These are phyloP conservation scores for Ceriagrion tenellum DNA, from an alignment of 2,888 invertebrate species.

Conservation along the genomic window DNA sequence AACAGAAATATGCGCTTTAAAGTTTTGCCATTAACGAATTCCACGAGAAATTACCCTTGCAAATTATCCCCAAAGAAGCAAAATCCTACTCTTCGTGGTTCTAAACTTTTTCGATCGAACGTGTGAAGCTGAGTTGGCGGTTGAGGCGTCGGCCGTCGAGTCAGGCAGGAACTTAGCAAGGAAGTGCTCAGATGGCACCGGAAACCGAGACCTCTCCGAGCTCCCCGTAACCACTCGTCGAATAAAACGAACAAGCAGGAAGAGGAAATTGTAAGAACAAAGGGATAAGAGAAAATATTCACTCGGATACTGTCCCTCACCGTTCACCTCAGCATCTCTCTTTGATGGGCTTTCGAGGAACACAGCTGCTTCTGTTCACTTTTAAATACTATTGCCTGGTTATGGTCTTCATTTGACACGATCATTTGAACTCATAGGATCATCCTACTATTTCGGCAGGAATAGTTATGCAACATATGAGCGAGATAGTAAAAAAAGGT, in stretches of 20 bases:
- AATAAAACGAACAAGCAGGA: not conserved
- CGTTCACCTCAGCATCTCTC: no score
- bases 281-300: not conserved
- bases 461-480: no score
- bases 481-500: no score
- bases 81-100: not conserved
- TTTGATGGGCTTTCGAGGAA: no score
- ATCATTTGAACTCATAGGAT: no score
- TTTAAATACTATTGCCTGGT: no score
- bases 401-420: no score
- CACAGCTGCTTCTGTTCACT: no score
- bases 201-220: not conserved
- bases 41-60: not conserved
- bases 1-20: not conserved
- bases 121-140: not conserved
- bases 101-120: not conserved
- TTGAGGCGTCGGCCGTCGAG: not conserved
- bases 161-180: not conserved
- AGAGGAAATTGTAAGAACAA: not conserved
- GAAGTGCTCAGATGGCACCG: not conserved
- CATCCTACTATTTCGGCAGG: no score
- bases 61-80: not conserved
- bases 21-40: not conserved
- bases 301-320: not conserved
- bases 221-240: not conserved